Evolutionary conservation across 2,797 vertebrate genomes (phyloP).

Genomic region (Leuciscus waleckii): DNA sequence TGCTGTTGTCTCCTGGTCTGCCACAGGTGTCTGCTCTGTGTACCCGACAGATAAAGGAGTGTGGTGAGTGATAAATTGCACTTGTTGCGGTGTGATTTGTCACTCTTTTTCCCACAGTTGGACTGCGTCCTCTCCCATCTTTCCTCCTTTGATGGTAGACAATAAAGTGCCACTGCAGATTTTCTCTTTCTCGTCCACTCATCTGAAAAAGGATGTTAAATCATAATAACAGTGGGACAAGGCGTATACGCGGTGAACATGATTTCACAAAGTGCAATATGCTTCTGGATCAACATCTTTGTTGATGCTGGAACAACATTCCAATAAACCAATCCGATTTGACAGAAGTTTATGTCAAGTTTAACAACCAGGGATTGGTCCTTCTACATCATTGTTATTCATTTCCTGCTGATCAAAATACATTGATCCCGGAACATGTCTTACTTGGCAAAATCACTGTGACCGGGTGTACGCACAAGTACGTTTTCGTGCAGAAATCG

Average conservation of each 20-base stretch:
- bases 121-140: conserved; percentile 45
- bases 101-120: conserved; percentile 51
- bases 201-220: conserved; percentile 40
- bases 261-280: neutral
- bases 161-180: conserved; percentile 40
- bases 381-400: neutral
- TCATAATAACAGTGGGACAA: conserved; percentile 40
- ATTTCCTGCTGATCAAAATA: neutral
- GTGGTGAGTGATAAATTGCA: conserved; percentile 57
- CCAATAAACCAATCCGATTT: neutral
- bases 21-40: conserved; percentile 50
- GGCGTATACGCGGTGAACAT: neutral
- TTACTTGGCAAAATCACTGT: neutral
- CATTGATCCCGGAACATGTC: neutral
- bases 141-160: conserved; percentile 46
- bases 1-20: conserved; percentile 19
- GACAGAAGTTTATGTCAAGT: neutral
- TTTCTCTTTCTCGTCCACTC: neutral
- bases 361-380: neutral
- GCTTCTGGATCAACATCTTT: too few species aligned
- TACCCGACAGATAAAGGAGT: conserved; percentile 48
- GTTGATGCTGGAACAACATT: neutral
- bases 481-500: neutral
- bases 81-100: conserved; percentile 57
- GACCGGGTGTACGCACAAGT: neutral